Evolutionary conservation across 2,888 invertebrate species (phyloP), one percentile per base, ranked within the genome.

Genomic region (Lithophane semibrunnea): DNA sequence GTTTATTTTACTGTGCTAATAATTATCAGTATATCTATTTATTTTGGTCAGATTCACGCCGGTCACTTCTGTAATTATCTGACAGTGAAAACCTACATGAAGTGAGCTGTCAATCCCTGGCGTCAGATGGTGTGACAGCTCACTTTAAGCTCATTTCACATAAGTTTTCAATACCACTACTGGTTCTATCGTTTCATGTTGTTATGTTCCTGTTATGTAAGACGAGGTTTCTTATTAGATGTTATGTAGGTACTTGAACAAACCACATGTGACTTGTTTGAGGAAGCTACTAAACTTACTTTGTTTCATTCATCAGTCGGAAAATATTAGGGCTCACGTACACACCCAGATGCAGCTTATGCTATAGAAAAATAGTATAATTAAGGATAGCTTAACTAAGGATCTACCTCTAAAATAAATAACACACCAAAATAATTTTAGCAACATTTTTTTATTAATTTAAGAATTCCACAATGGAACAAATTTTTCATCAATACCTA

Each of bases 391-490:
- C 58, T 67, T 52, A 79, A 54, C 1, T 44, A 63, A 18, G 82
- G 82, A 24, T 2, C 29, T 74, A 44, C n/a, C 1, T 10, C 54
- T 84, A 84, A 94, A 94, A 94, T 92, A 95, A 95, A 94, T 92
- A 90, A 91, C 90, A 86, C 75, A 67, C 3, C 13, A 10, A n/a
- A 9, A 74, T 88, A 94, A 95, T 95, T 97, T 96, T 97, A 97
- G 96, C 96, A 97, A 97, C 97, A 97, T 96, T 97, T 97, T 96
- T 97, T 97, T 96, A 96, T 96, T 96, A 95, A 95, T 95, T 95
- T 95, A 96, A 96, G 96, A 96, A 96, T 96, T 96, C 96, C 97
- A 96, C 96, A 96, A 92, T 93, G 96, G 96, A 96, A 95, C 94
- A 95, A 96, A 94, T 95, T 93, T 90, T 92, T 94, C 92, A 92